phyloP scores from a whole-genome alignment of 2,113 vertebrate species.

The Barnardius zonarius region DNA sequence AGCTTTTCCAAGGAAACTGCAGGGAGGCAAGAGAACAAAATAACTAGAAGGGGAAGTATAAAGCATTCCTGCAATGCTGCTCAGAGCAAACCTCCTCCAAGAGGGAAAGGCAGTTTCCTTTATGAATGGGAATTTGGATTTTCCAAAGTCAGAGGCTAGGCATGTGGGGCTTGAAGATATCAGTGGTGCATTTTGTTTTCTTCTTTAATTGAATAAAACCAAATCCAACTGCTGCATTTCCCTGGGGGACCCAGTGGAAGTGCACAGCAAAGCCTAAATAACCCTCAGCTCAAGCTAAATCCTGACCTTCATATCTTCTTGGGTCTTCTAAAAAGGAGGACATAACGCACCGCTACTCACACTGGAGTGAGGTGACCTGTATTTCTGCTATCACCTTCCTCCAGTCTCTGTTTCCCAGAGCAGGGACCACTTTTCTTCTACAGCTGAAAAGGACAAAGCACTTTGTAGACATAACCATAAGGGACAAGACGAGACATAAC shows the following conservation, averaged over 20 bases:
- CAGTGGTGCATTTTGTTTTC: neutral
- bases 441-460: neutral
- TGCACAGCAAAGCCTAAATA: neutral
- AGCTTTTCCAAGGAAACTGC: slow-evolving; percentile 19
- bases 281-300: neutral
- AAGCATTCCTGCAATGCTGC: neutral
- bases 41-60: neutral
- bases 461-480: neutral
- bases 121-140: neutral
- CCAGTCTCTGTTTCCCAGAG: neutral
- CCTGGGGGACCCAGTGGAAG: neutral
- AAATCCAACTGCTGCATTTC: neutral
- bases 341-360: neutral
- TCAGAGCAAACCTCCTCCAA: neutral
- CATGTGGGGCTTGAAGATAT: neutral
- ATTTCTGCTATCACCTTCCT: neutral
- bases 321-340: neutral
- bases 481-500: neutral
- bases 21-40: neutral
- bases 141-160: neutral
- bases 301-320: neutral
- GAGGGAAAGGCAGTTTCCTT: neutral
- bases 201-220: neutral
- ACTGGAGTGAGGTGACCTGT: neutral
- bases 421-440: neutral